A percentile compares a stretch with the other conserved stretches of the same genome.
Conservation (phyloP, 2,888 invertebrate species). For the Rhimphoctona megacephalus region DNA sequence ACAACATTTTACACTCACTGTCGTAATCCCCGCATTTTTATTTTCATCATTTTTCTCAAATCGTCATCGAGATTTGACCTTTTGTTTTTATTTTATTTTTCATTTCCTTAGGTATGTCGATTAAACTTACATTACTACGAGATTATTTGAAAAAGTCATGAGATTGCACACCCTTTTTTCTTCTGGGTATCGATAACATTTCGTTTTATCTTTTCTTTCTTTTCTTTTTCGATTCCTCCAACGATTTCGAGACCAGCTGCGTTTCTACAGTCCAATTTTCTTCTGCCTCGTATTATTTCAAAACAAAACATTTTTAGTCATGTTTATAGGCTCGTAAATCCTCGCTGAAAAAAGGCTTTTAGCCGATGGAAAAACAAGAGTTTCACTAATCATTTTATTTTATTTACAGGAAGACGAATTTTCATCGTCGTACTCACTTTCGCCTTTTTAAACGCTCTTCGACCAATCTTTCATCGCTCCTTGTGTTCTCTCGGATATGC, state of each 20-base stretch:
- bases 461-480: not conserved
- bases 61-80: conserved; percentile 56
- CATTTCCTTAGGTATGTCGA: conserved; percentile 78
- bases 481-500: conserved; percentile 44
- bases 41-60: conserved; percentile 40
- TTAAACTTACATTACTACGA: conserved; percentile 80
- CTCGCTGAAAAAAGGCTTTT: conserved; percentile 10
- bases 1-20: conserved; percentile 84
- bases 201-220: conserved; percentile 17
- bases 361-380: conserved; percentile 32
- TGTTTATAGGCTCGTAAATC: conserved; percentile 40
- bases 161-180: conserved; percentile 81
- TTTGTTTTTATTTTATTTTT: conserved; percentile 66
- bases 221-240: conserved; percentile 23
- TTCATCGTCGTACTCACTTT: conserved; percentile 28
- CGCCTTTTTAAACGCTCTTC: not conserved
- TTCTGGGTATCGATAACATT: conserved; percentile 42
- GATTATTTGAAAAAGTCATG: conserved; percentile 84
- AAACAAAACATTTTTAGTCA: conserved; percentile 29
- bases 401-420: conserved; percentile 70
- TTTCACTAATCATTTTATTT: conserved; percentile 38
- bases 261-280: conserved; percentile 41
- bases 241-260: conserved; percentile 69
- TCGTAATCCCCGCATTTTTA: conserved; percentile 10
- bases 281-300: conserved; percentile 4